Evolutionary conservation across 2,888 invertebrate species (phyloP).

Genomic region (Lithosia quadra): DNA sequence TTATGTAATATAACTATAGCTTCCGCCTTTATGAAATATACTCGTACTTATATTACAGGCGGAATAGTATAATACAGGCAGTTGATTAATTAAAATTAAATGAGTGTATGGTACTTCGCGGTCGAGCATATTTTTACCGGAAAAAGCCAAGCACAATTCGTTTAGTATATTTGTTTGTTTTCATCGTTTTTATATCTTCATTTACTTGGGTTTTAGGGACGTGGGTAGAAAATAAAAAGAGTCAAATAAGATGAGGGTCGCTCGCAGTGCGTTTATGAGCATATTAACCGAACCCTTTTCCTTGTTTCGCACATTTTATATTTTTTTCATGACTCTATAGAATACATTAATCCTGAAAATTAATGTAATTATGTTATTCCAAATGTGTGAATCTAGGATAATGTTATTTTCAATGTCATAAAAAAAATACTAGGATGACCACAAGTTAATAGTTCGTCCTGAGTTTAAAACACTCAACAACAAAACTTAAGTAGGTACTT

Average conservation of each 20-base stretch:
- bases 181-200: conserved; percentile 30
- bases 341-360: conserved; percentile 17
- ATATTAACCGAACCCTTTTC: conserved; percentile 28
- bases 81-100: neutral
- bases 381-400: conserved; percentile 6
- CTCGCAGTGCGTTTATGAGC: conserved; percentile 27
- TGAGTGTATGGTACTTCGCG: neutral
- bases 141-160: conserved; percentile 1
- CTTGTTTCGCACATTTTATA: conserved; percentile 20
- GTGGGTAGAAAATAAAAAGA: conserved; percentile 28
- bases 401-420: too few species aligned
- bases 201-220: conserved; percentile 26
- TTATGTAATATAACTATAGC: too few species aligned
- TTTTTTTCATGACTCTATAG: conserved; percentile 18
- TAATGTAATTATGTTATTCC: conserved; percentile 14
- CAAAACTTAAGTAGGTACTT: too few species aligned
- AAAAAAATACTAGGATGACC: too few species aligned
- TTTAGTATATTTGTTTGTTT: conserved; percentile 22
- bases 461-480: too few species aligned
- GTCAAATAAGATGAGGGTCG: conserved; percentile 31
- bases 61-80: too few species aligned
- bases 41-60: too few species aligned
- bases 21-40: too few species aligned
- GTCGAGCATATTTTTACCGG: neutral
- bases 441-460: too few species aligned